Percentiles rank a stretch among this genome's conserved stretches.
These are phyloP conservation scores for Hypselothyrea guttata DNA, from an alignment of 2,888 invertebrate genomes.

Conservation along the genomic window DNA sequence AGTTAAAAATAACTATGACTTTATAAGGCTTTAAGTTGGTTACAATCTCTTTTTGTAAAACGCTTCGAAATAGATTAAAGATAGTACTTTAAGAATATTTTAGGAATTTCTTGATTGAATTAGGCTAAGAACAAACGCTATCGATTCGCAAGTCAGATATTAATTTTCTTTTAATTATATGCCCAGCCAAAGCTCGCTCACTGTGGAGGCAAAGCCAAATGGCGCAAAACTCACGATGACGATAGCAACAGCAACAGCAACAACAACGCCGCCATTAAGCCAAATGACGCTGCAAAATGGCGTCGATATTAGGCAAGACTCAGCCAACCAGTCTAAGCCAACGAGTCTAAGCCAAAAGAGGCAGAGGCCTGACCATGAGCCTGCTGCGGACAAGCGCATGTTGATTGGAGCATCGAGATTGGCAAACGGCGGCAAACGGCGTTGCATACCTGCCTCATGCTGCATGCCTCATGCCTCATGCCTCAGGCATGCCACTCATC, in stretches of 20 bases:
- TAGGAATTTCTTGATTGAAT: too few relatives aligned
- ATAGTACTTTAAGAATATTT: too few relatives aligned
- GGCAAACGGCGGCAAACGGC: slow-evolving; percentile 53
- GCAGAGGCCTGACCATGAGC: slow-evolving; percentile 44
- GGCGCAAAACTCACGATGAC: slow-evolving; percentile 34
- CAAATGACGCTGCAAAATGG: slow-evolving; percentile 76
- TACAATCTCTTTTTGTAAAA: too few relatives aligned
- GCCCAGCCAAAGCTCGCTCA: background rate
- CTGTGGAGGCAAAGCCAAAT: slow-evolving; percentile 22
- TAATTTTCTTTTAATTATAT: slow-evolving; percentile 60
- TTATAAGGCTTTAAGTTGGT: too few relatives aligned
- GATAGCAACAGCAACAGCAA: slow-evolving; percentile 4
- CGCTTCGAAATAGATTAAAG: too few relatives aligned
- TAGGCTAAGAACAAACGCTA: background rate
- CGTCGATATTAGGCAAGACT: slow-evolving; percentile 69
- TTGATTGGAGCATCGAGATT: slow-evolving; percentile 74
- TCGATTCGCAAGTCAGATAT: background rate
- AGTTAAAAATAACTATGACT: too few relatives aligned
- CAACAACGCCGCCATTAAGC: slow-evolving; percentile 68
- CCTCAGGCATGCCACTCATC: slow-evolving; percentile 36
- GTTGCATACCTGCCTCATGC: slow-evolving; percentile 48
- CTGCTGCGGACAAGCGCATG: slow-evolving; percentile 66
- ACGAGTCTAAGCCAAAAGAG: slow-evolving; percentile 33
- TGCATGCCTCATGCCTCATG: too few relatives aligned
- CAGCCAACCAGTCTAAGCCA: slow-evolving; percentile 26